phyloP scores from a whole-genome alignment of 2,113 vertebrate genomes.

The Indri indri region DNA sequence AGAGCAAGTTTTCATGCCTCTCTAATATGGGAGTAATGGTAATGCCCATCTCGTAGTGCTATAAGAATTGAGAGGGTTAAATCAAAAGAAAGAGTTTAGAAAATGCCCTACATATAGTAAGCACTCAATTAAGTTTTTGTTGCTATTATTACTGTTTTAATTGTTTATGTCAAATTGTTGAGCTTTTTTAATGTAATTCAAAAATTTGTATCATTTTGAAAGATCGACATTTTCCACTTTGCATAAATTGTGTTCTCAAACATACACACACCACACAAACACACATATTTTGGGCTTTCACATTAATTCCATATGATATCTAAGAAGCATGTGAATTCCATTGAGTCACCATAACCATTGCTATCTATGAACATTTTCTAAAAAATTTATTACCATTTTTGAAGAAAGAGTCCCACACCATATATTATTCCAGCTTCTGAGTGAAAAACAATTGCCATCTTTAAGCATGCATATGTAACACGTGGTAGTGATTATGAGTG shows the following conservation, averaged over 20 bases:
- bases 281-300: not conserved
- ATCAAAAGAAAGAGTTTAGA: not conserved
- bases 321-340: slow-evolving; percentile 32
- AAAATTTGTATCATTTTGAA: not conserved
- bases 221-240: not conserved
- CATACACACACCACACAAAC: not conserved
- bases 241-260: not conserved
- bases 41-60: not conserved
- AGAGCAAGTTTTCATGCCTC: not conserved
- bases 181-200: not conserved
- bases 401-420: not conserved
- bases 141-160: not conserved
- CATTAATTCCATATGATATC: not conserved
- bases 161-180: not conserved
- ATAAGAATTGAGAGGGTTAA: not conserved
- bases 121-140: not conserved
- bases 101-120: not conserved
- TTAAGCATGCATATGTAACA: not conserved
- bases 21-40: not conserved
- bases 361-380: not conserved
- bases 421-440: not conserved
- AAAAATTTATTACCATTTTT: not conserved
- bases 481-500: not conserved
- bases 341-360: slow-evolving; percentile 11
- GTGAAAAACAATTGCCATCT: not conserved